Base-by-base conservation (phyloP, 2,888 invertebrate species). In the Lathronympha strigana region DNA sequence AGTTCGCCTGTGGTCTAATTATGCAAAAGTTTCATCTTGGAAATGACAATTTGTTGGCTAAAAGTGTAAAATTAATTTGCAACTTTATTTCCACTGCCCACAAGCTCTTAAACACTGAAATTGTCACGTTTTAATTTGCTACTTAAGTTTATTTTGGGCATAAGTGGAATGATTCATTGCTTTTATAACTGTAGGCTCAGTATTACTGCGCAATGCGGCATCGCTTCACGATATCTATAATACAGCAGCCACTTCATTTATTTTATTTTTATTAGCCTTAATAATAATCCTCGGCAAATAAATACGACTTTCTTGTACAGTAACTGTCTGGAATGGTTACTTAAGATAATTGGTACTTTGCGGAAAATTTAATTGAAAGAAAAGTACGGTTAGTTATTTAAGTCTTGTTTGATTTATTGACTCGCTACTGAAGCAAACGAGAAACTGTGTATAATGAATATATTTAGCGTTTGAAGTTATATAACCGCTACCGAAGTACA, bases 131-230 rank as follows among this genome's bases (percentile, higher is more conserved):
- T 64, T 45, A 25, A 58, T 36, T 50, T 51, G 45, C 9, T 21
- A 19, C 19, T 11, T 31, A 23, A 15, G 28, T 58, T 58, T 25
- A 51, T 58, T 33, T 45, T 25, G n/a, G 51, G 4, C n/a, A 17
- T 25, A 58, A 51, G 50, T 25, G 23, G 6, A 63, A 23, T 55
- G 28, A 51, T 53, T 38, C 28, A 64, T 45, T 47, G 45, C 31
- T 33, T 45, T 45, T n/a, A 58, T 36, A 45, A 51, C 45, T 25
- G 53, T 58, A 51, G 58, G 53, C 45, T 43, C 47, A 11, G 36
- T 47, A 47, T 66, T 66, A 53, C 38, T 31, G 54, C 66, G 66
- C 66, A 66, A 61, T 66, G 66, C 66, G 66, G 60, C 60, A 49
- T 49, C 28, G 45, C 53, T 54, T 54, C 40, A 54, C 21, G 9